Conservation (phyloP, 1,140 invertebrate genomes). For the Phenacoccus solenopsis region DNA sequence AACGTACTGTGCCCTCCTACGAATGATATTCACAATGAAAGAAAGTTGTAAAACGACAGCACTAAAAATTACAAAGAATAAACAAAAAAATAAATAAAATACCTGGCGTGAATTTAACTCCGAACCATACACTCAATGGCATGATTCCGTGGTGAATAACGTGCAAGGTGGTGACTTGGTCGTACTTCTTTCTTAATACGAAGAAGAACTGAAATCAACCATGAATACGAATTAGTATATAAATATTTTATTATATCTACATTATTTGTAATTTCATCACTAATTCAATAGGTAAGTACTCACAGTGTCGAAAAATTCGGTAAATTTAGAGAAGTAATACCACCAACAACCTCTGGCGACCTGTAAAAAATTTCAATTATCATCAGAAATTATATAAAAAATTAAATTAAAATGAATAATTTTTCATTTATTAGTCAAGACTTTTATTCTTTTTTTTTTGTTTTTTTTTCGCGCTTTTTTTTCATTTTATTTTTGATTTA, state of each 20-base stretch:
- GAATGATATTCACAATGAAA: no score
- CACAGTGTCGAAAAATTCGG: constrained; percentile 94
- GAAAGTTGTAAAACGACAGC: no score
- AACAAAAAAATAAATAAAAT: constrained; percentile 4
- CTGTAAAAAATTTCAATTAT: no score
- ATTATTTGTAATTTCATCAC: neutral
- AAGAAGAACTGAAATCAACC: constrained; percentile 56
- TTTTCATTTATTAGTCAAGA: no score
- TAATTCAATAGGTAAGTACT: constrained; percentile 39
- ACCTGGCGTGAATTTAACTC: constrained; percentile 86
- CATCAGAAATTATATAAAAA: no score
- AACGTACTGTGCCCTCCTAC: constrained; percentile 65
- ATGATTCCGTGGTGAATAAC: constrained; percentile 94
- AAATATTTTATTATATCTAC: no score
- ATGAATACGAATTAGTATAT: neutral
- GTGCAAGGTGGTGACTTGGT: constrained; percentile 83
- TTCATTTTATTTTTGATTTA: no score
- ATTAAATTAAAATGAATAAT: no score
- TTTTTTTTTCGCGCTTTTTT: no score
- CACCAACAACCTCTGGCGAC: constrained; percentile 88
- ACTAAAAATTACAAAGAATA: neutral
- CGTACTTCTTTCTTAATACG: constrained; percentile 82
- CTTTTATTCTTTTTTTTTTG: no score
- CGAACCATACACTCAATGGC: constrained; percentile 94
- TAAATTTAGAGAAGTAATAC: constrained; percentile 93